Conservation (phyloP, 2,888 invertebrate species). For the Apeira syringaria region DNA sequence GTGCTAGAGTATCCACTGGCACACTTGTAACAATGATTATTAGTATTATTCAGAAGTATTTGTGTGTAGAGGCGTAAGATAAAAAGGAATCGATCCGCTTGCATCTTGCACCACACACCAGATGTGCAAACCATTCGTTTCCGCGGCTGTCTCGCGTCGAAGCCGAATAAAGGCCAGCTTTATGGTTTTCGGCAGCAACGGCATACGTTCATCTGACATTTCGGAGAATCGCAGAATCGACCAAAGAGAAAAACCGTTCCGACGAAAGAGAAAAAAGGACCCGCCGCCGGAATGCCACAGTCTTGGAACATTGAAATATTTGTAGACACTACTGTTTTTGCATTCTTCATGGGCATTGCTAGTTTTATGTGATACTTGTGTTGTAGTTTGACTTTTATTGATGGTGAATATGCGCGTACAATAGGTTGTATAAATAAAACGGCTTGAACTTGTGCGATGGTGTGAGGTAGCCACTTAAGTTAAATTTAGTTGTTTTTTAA, state of each 20-base stretch:
- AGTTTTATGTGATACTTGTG: neutral
- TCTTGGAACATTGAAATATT: conserved; percentile 39
- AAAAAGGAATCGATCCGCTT: conserved; percentile 6
- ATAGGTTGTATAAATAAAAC: neutral
- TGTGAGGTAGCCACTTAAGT: no score
- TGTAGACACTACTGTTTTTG: conserved; percentile 36
- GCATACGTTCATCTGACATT: conserved; percentile 57
- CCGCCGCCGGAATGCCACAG: conserved; percentile 19
- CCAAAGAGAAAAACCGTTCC: neutral
- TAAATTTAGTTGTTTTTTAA: no score
- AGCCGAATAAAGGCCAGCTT: conserved; percentile 60
- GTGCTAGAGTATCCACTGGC: no score
- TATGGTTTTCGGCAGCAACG: conserved; percentile 78
- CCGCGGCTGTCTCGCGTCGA: conserved; percentile 50
- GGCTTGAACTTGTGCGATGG: neutral
- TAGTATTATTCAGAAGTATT: no score
- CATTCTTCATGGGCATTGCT: conserved; percentile 8
- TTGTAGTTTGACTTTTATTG: conserved; percentile 1
- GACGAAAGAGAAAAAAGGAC: conserved; percentile 45
- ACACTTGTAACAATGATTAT: no score
- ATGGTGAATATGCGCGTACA: neutral
- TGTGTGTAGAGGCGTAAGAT: no score
- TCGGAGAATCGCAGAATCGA: conserved; percentile 45
- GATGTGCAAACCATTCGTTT: conserved; percentile 55
- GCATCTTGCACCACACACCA: conserved; percentile 21